phyloP scores from a whole-genome alignment of 2,888 invertebrate species.

The Cryptus armator region DNA sequence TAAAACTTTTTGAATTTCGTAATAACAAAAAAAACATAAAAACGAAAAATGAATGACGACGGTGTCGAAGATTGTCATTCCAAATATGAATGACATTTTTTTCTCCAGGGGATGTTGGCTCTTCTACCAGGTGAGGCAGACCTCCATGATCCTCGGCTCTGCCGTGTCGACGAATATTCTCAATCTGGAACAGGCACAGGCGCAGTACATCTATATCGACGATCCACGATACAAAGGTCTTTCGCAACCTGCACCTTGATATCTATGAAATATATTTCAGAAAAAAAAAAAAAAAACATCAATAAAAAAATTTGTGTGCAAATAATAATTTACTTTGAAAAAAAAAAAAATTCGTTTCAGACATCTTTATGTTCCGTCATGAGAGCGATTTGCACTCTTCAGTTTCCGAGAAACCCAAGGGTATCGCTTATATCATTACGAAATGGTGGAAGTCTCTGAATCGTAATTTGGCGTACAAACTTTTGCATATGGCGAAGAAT shows the following conservation, averaged over 20 bases:
- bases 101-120: conserved; percentile 80
- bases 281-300: no score
- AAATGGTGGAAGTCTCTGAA: conserved; percentile 89
- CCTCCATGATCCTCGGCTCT: conserved; percentile 82
- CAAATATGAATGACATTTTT: conserved; percentile 15
- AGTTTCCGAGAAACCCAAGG: conserved; percentile 70
- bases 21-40: neutral
- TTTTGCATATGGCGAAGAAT: conserved; percentile 89
- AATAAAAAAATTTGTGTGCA: no score
- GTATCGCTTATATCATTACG: conserved; percentile 73
- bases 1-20: conserved; percentile 39
- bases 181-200: conserved; percentile 82
- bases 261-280: no score
- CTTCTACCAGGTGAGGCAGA: conserved; percentile 80
- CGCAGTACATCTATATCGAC: conserved; percentile 87
- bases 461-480: conserved; percentile 89
- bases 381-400: conserved; percentile 74
- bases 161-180: conserved; percentile 83
- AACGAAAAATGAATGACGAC: neutral
- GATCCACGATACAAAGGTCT: conserved; percentile 84
- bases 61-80: neutral
- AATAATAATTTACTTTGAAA: neutral
- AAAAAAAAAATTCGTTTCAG: conserved; percentile 38
- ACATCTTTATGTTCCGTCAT: conserved; percentile 55
- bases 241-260: neutral